These are phyloP conservation scores for Cotesia glomerata DNA, from an alignment of 1,140 invertebrate genomes.

Conservation along the genomic window DNA sequence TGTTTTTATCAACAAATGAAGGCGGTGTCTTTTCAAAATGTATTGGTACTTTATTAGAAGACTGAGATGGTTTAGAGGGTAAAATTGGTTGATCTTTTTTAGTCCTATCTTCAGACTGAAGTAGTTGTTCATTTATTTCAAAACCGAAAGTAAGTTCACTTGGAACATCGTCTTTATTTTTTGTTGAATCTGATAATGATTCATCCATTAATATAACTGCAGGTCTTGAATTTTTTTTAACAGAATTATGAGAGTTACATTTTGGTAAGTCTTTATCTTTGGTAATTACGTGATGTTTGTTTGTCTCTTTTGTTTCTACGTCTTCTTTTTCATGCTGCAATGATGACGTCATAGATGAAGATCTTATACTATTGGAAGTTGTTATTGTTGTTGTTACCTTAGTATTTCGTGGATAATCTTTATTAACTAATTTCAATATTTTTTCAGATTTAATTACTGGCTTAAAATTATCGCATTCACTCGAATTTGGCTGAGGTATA, in stretches of 20 bases:
- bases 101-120: slow-evolving; percentile 52
- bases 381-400: neutral
- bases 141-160: slow-evolving; percentile 73
- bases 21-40: slow-evolving; percentile 47
- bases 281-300: slow-evolving; percentile 18
- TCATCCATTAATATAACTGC: slow-evolving; percentile 70
- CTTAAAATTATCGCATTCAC: neutral
- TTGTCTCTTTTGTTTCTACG: neutral
- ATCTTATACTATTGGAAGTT: neutral
- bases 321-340: neutral
- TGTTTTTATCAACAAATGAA: slow-evolving; percentile 44
- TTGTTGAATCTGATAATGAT: slow-evolving; percentile 53
- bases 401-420: neutral
- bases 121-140: slow-evolving; percentile 71
- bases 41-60: slow-evolving; percentile 43
- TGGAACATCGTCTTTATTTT: slow-evolving; percentile 53
- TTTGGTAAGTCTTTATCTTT: slow-evolving; percentile 43
- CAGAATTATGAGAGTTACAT: slow-evolving; percentile 26
- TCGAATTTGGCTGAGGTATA: neutral
- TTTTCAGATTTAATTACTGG: slow-evolving; percentile 15
- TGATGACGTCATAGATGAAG: neutral
- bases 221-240: slow-evolving; percentile 56
- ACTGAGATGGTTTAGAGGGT: slow-evolving; percentile 31
- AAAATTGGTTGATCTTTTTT: slow-evolving; percentile 38
- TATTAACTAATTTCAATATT: neutral